These are phyloP conservation scores for Lapara coniferarum DNA, from an alignment of 2,888 invertebrate genomes.

Conservation along the genomic window DNA sequence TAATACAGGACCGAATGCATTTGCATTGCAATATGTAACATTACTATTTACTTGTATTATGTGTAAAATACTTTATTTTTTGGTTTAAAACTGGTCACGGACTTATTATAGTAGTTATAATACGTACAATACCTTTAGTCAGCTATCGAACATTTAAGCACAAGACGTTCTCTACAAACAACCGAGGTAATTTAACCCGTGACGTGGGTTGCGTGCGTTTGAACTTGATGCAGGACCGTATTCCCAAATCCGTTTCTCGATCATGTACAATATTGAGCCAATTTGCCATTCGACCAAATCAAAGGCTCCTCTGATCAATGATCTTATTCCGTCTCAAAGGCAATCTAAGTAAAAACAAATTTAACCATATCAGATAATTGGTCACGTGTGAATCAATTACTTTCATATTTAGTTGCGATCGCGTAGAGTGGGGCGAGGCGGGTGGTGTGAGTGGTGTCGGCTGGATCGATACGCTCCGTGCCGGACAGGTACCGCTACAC, in stretches of 20 bases:
- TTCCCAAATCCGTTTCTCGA: constrained; percentile 21
- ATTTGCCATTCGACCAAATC: constrained; percentile 33
- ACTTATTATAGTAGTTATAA: too few species aligned
- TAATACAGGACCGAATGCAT: too few species aligned
- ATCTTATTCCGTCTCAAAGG: not conserved
- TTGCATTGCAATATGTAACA: too few species aligned
- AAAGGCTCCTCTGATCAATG: constrained; percentile 27
- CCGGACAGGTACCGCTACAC: constrained; percentile 60
- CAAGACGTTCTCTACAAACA: constrained; percentile 24
- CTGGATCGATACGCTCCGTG: constrained; percentile 52
- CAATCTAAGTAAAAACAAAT: constrained; percentile 17
- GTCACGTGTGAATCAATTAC: constrained; percentile 59
- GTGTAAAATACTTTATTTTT: constrained; percentile 38
- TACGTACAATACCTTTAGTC: constrained; percentile 34
- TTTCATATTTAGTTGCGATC: constrained; percentile 59
- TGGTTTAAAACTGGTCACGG: not conserved
- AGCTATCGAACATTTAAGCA: not conserved
- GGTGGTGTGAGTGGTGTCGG: constrained; percentile 34
- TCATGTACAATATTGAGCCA: constrained; percentile 33
- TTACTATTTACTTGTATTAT: too few species aligned
- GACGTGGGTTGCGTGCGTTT: constrained; percentile 27
- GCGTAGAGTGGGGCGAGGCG: constrained; percentile 45
- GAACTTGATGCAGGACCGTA: constrained; percentile 20
- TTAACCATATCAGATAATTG: constrained; percentile 16
- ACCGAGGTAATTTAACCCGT: constrained; percentile 22